Percentiles rank a stretch among this genome's conserved stretches.
Evolutionary conservation across 53 echinoderm and acorn worm species (phyloP).

Genomic region (Apostichopus leukothele): DNA sequence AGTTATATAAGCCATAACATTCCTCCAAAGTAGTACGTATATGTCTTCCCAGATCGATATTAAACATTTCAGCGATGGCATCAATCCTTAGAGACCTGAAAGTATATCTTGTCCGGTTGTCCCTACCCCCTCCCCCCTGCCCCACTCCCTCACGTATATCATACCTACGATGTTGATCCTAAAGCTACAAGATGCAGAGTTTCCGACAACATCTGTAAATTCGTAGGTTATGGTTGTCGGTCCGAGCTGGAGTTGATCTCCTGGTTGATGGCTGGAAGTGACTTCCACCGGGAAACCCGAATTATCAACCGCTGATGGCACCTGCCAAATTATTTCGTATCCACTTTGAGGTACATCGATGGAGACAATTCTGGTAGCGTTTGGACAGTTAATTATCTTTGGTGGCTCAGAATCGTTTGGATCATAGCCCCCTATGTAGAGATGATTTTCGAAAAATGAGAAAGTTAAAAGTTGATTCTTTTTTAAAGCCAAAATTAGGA

Average conservation of each 20-base stretch:
- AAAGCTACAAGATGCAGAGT: conserved; percentile 8
- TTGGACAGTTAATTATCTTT: background rate
- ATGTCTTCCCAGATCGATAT: too few relatives aligned
- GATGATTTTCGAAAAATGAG: too few relatives aligned
- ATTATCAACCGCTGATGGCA: conserved; percentile 15
- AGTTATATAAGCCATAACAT: too few relatives aligned
- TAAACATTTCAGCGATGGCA: too few relatives aligned
- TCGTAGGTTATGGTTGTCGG: background rate
- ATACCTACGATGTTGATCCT: background rate
- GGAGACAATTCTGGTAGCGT: background rate
- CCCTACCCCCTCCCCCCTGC: too few relatives aligned
- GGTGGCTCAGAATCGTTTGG: background rate
- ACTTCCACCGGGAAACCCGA: conserved; percentile 12
- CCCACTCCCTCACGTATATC: too few relatives aligned
- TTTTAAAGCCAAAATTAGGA: too few relatives aligned
- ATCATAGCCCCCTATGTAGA: too few relatives aligned
- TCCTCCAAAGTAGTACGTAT: too few relatives aligned
- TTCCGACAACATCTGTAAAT: background rate
- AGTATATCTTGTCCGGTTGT: too few relatives aligned
- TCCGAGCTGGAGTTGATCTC: background rate
- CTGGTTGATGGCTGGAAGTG: background rate
- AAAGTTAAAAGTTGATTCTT: too few relatives aligned
- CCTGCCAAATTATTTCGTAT: conserved; percentile 9
- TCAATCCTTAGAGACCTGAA: too few relatives aligned
- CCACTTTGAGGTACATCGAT: background rate